Evolutionary conservation across 2,797 vertebrate species (phyloP).

Genomic region (Aeoliscus strigatus): DNA sequence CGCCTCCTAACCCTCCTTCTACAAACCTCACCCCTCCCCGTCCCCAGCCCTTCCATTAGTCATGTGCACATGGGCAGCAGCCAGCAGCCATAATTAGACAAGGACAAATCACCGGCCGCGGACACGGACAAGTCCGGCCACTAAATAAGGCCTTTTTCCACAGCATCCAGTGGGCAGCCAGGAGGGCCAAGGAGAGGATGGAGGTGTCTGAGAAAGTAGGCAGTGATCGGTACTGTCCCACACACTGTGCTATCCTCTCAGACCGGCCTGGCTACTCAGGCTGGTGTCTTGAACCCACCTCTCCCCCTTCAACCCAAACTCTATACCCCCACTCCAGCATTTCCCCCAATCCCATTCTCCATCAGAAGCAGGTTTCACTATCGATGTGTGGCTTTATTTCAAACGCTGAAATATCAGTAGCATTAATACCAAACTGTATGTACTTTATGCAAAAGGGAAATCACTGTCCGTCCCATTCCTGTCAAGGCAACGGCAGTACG

Average conservation of each 20-base stretch:
- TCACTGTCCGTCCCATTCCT: conserved; percentile 45
- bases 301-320: conserved; percentile 15
- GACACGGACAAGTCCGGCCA: conserved; percentile 77
- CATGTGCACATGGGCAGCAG: conserved; percentile 85
- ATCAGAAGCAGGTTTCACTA: too few relatives aligned
- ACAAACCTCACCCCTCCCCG: conserved; percentile 72
- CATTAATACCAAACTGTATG: too few relatives aligned
- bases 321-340: conserved; percentile 14
- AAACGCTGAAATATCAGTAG: too few relatives aligned
- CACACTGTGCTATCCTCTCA: conserved; percentile 33
- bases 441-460: too few relatives aligned
- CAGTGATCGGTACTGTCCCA: conserved; percentile 43
- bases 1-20: conserved; percentile 59
- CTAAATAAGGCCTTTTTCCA: conserved; percentile 80
- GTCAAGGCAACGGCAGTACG: conserved; percentile 46
- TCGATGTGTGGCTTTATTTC: too few relatives aligned
- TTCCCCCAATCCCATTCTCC: conserved; percentile 13
- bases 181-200: conserved; percentile 57
- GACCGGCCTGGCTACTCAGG: conserved; percentile 44
- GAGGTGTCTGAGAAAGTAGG: conserved; percentile 41
- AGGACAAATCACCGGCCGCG: conserved; percentile 82
- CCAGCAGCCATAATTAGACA: conserved; percentile 94
- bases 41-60: conserved; percentile 81
- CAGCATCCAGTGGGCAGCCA: conserved; percentile 65
- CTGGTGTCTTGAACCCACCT: conserved; percentile 10